Evolutionary conservation across 2,888 invertebrate genomes (phyloP), one percentile per base, ranked within the genome.

Genomic region (Atherix ibis): DNA sequence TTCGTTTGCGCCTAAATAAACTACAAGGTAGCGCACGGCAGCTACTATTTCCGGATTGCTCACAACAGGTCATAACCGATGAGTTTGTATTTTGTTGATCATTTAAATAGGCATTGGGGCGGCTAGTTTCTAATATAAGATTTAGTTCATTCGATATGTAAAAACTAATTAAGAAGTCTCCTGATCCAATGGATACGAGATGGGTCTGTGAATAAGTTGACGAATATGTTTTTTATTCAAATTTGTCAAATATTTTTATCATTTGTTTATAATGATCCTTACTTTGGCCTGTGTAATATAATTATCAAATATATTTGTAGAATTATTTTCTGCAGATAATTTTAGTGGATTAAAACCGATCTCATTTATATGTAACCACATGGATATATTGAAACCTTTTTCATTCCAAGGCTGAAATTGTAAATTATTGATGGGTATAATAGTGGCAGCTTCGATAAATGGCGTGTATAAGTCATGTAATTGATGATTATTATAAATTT

Each of bases 131-230:
- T 15, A 59, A 53, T 16, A 51, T 45, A 22, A 59, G 40, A 37
- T 54, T 53, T 40, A 54, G 47, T 32, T 52, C 53, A 33, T 46
- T 48, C 40, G 48, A 52, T 9, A 57, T 46, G 37, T 58, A 59
- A 32, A 59, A 43, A 31, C 58, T 58, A 2, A 60, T 38, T 44
- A 62, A 48, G 14, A 54, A 52, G 28, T 57, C 54, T 43, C 54
- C 56, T 34, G 54, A 56, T 29, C 61, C 61, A 36, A 62, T 38
- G 2, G 61, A 62, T 4, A 59, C 36, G n/a, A 62, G 41, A 41
- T 62, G 61, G 1, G 51, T 48, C 48, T 56, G 50, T 53, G 58
- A 32, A 5, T n/a, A n/a, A n/a, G n/a, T n/a, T n/a, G n/a, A n/a
- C n/a, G n/a, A n/a, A n/a, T n/a, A n/a, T n/a, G n/a, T n/a, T n/a